Evolutionary conservation across 2,113 vertebrate species (phyloP).

Genomic region (Eublepharis macularius): DNA sequence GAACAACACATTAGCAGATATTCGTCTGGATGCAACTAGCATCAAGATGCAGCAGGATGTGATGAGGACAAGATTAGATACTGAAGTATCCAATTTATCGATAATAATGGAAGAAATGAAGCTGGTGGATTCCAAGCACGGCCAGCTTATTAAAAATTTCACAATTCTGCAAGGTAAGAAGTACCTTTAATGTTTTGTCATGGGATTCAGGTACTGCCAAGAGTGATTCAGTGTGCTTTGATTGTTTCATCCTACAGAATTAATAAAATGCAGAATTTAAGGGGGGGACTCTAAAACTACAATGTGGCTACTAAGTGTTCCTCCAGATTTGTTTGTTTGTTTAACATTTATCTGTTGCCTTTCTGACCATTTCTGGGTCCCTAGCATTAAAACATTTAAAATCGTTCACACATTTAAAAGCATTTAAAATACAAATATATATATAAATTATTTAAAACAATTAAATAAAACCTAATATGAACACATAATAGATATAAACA

Average conservation of each 20-base stretch:
- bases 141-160: slow-evolving; percentile 96
- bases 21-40: slow-evolving; percentile 79
- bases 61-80: slow-evolving; percentile 87
- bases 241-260: not conserved
- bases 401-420: no score
- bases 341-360: no score
- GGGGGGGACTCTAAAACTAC: no score
- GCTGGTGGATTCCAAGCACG: slow-evolving; percentile 93
- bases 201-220: not conserved
- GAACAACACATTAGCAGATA: slow-evolving; percentile 83
- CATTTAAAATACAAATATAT: no score
- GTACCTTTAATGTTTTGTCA: not conserved
- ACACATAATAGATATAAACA: no score
- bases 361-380: no score
- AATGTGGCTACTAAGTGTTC: no score
- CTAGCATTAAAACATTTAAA: no score
- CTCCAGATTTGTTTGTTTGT: no score
- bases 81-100: slow-evolving; percentile 90
- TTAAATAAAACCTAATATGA: no score
- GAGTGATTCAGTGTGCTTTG: not conserved
- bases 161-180: slow-evolving; percentile 91
- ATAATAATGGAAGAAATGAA: slow-evolving; percentile 98
- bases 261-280: not conserved
- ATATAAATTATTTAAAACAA: no score
- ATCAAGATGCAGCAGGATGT: slow-evolving; percentile 89